Conservation (phyloP, 2,888 invertebrate species). For the Zaprionus lineosus region DNA sequence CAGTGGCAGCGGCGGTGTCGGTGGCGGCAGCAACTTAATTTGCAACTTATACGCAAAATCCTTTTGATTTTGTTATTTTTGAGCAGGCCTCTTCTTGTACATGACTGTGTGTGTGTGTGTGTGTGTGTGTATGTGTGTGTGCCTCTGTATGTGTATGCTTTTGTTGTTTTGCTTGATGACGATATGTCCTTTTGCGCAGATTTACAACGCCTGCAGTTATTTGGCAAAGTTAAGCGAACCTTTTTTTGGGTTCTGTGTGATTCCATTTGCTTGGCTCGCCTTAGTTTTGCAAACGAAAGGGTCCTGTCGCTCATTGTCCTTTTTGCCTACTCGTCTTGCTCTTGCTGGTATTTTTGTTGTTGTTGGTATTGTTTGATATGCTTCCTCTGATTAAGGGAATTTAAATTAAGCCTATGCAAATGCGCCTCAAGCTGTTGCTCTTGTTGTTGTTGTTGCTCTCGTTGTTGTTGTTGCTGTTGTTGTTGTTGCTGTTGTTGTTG, state of each 20-base stretch:
- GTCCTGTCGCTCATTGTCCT: slow-evolving; percentile 65
- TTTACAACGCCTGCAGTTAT: slow-evolving; percentile 72
- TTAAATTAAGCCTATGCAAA: slow-evolving; percentile 79
- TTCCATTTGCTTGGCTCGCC: slow-evolving; percentile 25
- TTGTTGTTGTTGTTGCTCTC: slow-evolving; percentile 23
- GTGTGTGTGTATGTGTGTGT: too few species aligned
- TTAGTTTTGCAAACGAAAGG: slow-evolving; percentile 59
- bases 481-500: slow-evolving; percentile 15
- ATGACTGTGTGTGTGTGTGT: too few species aligned
- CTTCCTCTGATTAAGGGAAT: slow-evolving; percentile 70
- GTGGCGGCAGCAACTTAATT: slow-evolving; percentile 65
- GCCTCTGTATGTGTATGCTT: slow-evolving; percentile 18
- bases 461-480: slow-evolving; percentile 20
- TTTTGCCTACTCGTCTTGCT: slow-evolving; percentile 33
- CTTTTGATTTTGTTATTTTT: slow-evolving; percentile 75
- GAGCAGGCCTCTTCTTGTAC: slow-evolving; percentile 22
- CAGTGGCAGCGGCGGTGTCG: too few species aligned
- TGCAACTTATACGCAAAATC: slow-evolving; percentile 78
- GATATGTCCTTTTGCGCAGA: slow-evolving; percentile 58
- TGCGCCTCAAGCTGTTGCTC: slow-evolving; percentile 64
- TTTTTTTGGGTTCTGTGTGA: slow-evolving; percentile 30
- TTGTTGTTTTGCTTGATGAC: slow-evolving; percentile 48
- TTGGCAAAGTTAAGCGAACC: slow-evolving; percentile 71
- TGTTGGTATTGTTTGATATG: slow-evolving; percentile 51
- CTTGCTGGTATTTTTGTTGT: slow-evolving; percentile 10